Base-by-base conservation (phyloP, 2,888 invertebrate genomes). In the Eubasilissa splendida region DNA sequence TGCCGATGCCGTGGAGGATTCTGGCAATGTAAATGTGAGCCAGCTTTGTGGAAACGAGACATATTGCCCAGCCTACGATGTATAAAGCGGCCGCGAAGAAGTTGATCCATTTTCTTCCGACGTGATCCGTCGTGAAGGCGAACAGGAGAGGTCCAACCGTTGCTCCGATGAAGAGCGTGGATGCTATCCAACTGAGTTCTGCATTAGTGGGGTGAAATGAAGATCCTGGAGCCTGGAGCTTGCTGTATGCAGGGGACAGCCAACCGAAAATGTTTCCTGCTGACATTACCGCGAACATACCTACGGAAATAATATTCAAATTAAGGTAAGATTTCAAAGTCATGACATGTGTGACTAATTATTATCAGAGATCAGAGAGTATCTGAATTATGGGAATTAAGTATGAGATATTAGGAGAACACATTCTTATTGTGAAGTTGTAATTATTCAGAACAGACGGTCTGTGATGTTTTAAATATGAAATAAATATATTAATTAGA, bases 211-310 rank as follows among this genome's bases (percentile, higher is more conserved):
- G 2, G 42, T 7, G 42, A 42, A 42, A 42, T 7, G 42, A 7
- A 42, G 7, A 42, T 7, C 4, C 4, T 5, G 81, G 11, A 81
- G 85, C 65, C 84, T 84, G 80, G 87, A 88, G 63, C 53, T 84
- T 84, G 22, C 87, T 87, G 31, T 87, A 82, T 3, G 85, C 86
- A 56, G 88, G 88, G 10, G 88, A 88, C 11, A 87, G 86, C 88
- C 88, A 88, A 14, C 88, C 88, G 75, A 88, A 86, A 78, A 87
- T 87, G 5, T 86, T 85, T 3, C 88, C 88, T 3, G 86, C 74
- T 22, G 77, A 77, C 52, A 83, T 42, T 11, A 76, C 54, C n/a
- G 77, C 65, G 22, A 82, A 68, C 14, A 65, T 74, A 70, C 75
- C 83, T 83, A 70, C 11, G 82, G 79, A 52, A 68, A 68, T 68